A percentile compares a stretch with the other conserved stretches of the same genome.
Evolutionary conservation across 2,888 invertebrate genomes (phyloP).

Genomic region (Diaperis boleti): DNA sequence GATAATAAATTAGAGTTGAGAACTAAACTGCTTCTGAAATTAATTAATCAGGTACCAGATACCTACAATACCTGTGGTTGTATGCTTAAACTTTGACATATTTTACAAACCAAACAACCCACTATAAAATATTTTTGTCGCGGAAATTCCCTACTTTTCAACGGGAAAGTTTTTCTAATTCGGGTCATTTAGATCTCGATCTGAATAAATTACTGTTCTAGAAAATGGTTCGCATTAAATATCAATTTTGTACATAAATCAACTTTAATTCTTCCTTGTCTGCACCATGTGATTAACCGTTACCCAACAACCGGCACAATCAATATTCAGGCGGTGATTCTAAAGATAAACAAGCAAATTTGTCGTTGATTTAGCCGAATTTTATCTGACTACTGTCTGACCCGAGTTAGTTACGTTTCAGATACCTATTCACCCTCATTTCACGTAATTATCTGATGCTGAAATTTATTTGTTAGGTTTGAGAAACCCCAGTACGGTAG

Average conservation of each 20-base stretch:
- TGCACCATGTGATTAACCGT: conserved; percentile 8
- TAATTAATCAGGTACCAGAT: too few relatives aligned
- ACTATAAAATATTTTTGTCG: too few relatives aligned
- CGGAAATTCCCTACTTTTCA: too few relatives aligned
- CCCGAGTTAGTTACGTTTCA: conserved; percentile 3
- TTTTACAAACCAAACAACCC: too few relatives aligned
- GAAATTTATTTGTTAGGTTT: conserved; percentile 49
- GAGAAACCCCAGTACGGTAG: conserved; percentile 23
- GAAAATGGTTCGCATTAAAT: too few relatives aligned
- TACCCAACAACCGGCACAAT: not conserved
- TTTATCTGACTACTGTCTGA: conserved; percentile 7
- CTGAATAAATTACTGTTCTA: too few relatives aligned
- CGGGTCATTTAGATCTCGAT: too few relatives aligned
- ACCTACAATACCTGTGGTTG: too few relatives aligned
- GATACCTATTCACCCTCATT: conserved; percentile 37
- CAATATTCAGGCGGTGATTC: conserved; percentile 6
- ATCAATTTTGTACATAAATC: conserved; percentile 22
- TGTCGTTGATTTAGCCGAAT: conserved; percentile 4
- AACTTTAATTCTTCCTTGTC: conserved; percentile 13
- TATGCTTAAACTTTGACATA: too few relatives aligned
- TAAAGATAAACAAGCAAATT: conserved; percentile 16
- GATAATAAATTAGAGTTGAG: too few relatives aligned
- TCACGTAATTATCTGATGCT: conserved; percentile 49
- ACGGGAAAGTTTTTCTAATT: too few relatives aligned
- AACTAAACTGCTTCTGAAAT: too few relatives aligned